Evolutionary conservation across 2,113 vertebrate genomes (phyloP).

Genomic region (Micronycteris hirsuta): DNA sequence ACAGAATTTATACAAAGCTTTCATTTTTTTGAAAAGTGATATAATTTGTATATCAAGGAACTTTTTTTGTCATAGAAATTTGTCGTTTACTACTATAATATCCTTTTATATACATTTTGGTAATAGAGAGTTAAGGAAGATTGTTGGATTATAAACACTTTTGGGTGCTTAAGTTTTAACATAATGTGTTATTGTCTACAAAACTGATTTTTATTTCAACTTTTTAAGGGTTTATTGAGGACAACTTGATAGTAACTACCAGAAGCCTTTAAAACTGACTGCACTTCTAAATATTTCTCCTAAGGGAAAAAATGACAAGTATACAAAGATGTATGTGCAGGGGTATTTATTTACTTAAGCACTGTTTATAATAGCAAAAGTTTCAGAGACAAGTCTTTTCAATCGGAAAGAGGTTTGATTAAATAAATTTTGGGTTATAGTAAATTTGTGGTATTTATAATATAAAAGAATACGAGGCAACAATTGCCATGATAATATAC

Average conservation of each 20-base stretch:
- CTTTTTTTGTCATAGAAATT: slow-evolving; percentile 15
- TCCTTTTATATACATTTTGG: not conserved
- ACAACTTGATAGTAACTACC: not conserved
- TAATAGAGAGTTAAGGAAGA: not conserved
- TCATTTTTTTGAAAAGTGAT: not conserved
- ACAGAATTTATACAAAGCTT: not conserved
- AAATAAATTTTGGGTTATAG: not conserved
- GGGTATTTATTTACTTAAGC: slow-evolving; percentile 20
- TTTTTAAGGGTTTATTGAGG: not conserved
- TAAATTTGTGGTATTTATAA: not conserved
- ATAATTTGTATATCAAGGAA: not conserved
- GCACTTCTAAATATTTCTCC: not conserved
- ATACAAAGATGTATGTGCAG: not conserved
- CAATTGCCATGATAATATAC: not conserved
- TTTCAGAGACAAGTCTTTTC: not conserved
- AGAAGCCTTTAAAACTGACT: slow-evolving; percentile 24
- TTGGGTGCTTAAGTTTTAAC: slow-evolving; percentile 26
- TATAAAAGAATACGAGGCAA: not conserved
- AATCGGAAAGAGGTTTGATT: not conserved
- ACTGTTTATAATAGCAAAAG: not conserved
- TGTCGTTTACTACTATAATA: not conserved
- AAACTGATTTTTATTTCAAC: not conserved
- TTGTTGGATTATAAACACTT: slow-evolving; percentile 1
- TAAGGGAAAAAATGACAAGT: not conserved
- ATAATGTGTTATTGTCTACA: not conserved